A percentile compares a stretch with the other conserved stretches of the same genome.
phyloP scores from a whole-genome alignment of 64 coral and sea anemone species.

The Pocillopora verrucosa region DNA sequence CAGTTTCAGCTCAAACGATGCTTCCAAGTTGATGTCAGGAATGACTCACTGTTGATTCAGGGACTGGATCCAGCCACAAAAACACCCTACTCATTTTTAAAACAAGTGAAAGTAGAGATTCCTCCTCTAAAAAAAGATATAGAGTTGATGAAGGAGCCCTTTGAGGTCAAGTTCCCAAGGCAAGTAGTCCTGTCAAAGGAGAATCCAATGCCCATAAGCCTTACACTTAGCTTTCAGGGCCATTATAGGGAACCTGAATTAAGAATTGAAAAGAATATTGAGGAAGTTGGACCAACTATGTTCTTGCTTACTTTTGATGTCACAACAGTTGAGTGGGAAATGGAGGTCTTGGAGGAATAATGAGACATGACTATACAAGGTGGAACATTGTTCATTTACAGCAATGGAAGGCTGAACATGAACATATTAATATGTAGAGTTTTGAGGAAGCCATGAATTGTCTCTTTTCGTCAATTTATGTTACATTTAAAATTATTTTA shows the following conservation, averaged over 20 bases:
- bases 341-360: not conserved
- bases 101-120: slow-evolving; percentile 31
- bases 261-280: slow-evolving; percentile 39
- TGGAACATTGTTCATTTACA: not conserved
- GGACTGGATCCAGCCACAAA: slow-evolving; percentile 43
- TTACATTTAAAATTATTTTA: too few relatives aligned
- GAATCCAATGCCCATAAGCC: slow-evolving; percentile 24
- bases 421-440: too few relatives aligned
- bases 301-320: slow-evolving; percentile 32
- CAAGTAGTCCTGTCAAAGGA: slow-evolving; percentile 30
- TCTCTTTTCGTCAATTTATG: too few relatives aligned
- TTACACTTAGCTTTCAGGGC: slow-evolving; percentile 53
- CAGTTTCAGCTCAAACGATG: slow-evolving; percentile 58
- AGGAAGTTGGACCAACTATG: slow-evolving; percentile 26
- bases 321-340: slow-evolving; percentile 10
- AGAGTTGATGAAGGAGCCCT: slow-evolving; percentile 55
- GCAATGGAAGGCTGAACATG: too few relatives aligned
- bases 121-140: slow-evolving; percentile 20
- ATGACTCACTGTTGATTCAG: slow-evolving; percentile 48
- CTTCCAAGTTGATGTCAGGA: slow-evolving; percentile 31
- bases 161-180: slow-evolving; percentile 42
- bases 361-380: not conserved
- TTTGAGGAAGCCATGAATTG: too few relatives aligned
- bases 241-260: slow-evolving; percentile 77
- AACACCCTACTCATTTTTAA: slow-evolving; percentile 54